Conservation (phyloP, 37 sponge, comb jelly and placozoan species). For the Ephydatia muelleri region DNA sequence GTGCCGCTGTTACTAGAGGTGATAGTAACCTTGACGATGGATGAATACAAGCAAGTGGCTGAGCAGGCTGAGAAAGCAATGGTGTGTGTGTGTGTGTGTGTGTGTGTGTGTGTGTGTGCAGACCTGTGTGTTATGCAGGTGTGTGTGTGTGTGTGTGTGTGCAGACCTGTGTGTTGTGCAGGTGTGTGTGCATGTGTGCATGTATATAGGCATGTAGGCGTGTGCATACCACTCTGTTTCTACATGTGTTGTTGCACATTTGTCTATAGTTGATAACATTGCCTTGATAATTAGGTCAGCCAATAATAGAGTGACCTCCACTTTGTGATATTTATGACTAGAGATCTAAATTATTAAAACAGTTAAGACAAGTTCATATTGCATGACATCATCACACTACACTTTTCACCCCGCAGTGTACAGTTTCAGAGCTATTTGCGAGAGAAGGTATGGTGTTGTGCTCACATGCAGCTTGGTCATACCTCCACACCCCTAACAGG, state of each 20-base stretch:
- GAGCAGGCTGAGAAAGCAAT: constrained; percentile 14
- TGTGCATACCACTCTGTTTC: too few relatives aligned
- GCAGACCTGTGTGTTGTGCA: not conserved
- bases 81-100: not conserved
- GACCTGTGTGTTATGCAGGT: not conserved
- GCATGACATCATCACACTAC: not conserved
- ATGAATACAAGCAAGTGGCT: constrained; percentile 28
- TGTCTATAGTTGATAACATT: too few relatives aligned
- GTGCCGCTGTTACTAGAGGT: constrained; percentile 41
- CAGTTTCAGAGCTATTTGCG: constrained; percentile 17
- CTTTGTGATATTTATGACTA: too few relatives aligned
- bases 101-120: not conserved
- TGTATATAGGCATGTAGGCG: not conserved
- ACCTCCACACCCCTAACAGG: not conserved
- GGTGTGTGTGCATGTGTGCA: not conserved
- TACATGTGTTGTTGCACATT: too few relatives aligned
- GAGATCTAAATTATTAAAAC: too few relatives aligned
- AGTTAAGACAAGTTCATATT: too few relatives aligned
- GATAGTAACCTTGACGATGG: constrained; percentile 44
- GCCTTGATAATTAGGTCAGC: too few relatives aligned
- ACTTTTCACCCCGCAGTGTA: not conserved
- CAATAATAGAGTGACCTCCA: too few relatives aligned
- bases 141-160: not conserved
- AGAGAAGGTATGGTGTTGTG: not conserved
- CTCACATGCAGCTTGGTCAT: not conserved